Evolutionary conservation across 2,113 vertebrate species (phyloP).

Genomic region (Pitta sordida): DNA sequence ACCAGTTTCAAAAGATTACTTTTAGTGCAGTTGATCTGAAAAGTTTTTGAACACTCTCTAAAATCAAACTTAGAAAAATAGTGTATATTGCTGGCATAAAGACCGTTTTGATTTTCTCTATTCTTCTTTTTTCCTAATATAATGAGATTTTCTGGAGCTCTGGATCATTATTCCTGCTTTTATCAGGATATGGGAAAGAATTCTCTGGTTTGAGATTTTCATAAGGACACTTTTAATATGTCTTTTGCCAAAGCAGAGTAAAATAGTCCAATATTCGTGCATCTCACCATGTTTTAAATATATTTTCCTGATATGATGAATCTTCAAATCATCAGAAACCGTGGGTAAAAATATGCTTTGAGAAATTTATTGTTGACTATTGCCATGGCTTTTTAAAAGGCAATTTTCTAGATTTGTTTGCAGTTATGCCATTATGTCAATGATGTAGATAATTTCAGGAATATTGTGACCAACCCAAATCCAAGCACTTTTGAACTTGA

Average conservation of each 20-base stretch:
- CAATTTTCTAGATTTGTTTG: not conserved
- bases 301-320: not conserved
- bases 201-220: not conserved
- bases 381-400: not conserved
- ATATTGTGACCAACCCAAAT: not conserved
- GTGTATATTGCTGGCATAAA: not conserved
- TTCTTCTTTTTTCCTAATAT: not conserved
- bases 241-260: not conserved
- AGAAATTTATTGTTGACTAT: not conserved
- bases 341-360: not conserved
- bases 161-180: not conserved
- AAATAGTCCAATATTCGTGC: not conserved
- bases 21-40: not conserved
- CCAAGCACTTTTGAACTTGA: not conserved
- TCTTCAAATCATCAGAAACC: not conserved
- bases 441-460: not conserved
- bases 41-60: not conserved
- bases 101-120: rapidly evolving
- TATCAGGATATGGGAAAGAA: not conserved
- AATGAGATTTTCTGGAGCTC: not conserved
- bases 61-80: not conserved
- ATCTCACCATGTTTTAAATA: not conserved
- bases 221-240: not conserved
- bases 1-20: not conserved
- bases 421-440: rapidly evolving